Evolutionary conservation across 2,888 invertebrate genomes (phyloP), one percentile per base, ranked within the genome.

Genomic region (Himalopsyche kuldschensis): DNA sequence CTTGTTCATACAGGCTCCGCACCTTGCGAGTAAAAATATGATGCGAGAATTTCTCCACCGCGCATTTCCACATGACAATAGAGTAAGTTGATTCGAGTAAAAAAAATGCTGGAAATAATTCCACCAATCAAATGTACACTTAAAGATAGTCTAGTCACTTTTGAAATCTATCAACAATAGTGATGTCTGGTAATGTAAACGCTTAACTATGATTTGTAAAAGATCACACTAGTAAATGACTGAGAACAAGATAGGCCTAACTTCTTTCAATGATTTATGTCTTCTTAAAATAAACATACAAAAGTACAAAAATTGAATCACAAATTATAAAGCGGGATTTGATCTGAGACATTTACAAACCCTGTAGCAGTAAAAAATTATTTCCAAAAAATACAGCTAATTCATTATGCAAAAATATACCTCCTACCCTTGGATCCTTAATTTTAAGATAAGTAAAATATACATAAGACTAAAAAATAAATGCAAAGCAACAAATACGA

Each of bases 401-500:
- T 81, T 69, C 78, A 75, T 27, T 80, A 63, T 82, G 82, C 48
- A 82, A 78, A 79, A 82, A 48, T 77, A 46, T 78, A 82, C 78
- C 78, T 78, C 30, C 69, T 69, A 82, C 82, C 82, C 78, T 46
- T 47, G 79, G 75, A 82, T 47, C 78, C 63, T 63, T 82, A 76
- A 81, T 35, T 77, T 82, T 82, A 82, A 41, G 27, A 47, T 82
- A 75, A 35, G 63, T 80, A 82, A 77, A 80, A 83, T 75, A 79
- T 82, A 79, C 32, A 77, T 77, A 48, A 78, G 79, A 48, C 79
- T 82, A 81, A 63, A 32, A 46, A 82, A 63, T 82, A 83, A 88
- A 90, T 91, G 91, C 90, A 88, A 89, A 85, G 84, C 84, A 80
- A 77, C 76, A 82, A 82, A 75, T 82, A 75, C 75, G 75, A 82